These are phyloP conservation scores for Bufotes viridis DNA, from an alignment of 2,797 vertebrate species.

Conservation along the genomic window DNA sequence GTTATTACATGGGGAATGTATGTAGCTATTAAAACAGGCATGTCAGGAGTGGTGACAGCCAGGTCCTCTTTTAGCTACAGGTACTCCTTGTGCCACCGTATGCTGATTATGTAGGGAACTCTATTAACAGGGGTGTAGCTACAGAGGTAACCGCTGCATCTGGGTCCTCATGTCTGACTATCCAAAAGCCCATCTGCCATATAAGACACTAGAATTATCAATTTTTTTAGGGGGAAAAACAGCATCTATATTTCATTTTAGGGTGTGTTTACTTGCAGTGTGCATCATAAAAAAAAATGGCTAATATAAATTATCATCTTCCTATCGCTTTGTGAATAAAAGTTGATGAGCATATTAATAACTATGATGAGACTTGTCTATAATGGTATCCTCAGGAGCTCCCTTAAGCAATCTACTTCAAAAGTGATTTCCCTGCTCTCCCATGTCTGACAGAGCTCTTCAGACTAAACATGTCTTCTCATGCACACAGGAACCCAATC, in stretches of 20 bases:
- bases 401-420: slow-evolving; percentile 57
- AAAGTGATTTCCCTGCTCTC: slow-evolving; percentile 52
- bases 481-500: slow-evolving; percentile 62
- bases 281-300: neutral
- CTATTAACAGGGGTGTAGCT: too few relatives aligned
- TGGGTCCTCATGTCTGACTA: too few relatives aligned
- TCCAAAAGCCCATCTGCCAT: too few relatives aligned
- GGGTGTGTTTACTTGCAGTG: neutral
- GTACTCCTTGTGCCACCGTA: too few relatives aligned
- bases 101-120: too few relatives aligned
- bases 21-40: too few relatives aligned
- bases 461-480: slow-evolving; percentile 63
- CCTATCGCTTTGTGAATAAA: neutral
- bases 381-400: slow-evolving; percentile 48
- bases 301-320: slow-evolving; percentile 22
- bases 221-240: neutral
- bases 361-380: neutral
- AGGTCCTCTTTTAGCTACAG: too few relatives aligned
- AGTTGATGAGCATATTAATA: slow-evolving; percentile 39
- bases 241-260: neutral
- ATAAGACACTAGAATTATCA: too few relatives aligned
- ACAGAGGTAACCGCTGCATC: too few relatives aligned
- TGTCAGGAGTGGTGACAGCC: too few relatives aligned
- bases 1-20: too few relatives aligned
- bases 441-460: slow-evolving; percentile 35